These are phyloP conservation scores for Bagarius yarrelli DNA, from an alignment of 2,113 vertebrate species.

Conservation along the genomic window DNA sequence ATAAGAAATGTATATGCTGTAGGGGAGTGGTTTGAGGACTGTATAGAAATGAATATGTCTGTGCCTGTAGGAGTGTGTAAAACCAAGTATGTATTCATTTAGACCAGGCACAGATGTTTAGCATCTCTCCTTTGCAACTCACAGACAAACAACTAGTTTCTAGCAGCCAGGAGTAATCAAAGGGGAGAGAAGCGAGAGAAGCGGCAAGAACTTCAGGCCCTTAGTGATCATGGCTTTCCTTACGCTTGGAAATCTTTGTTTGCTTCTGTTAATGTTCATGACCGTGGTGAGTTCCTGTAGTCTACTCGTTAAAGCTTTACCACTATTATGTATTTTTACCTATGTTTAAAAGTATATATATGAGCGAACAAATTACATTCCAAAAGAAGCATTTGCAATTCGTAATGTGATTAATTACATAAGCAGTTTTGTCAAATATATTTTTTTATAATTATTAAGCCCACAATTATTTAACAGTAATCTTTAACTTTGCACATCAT, in stretches of 20 bases:
- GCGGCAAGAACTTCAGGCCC: not conserved
- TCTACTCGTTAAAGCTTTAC: not conserved
- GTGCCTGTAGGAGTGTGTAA: constrained; percentile 13
- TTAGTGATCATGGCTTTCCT: constrained; percentile 31
- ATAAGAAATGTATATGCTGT: not conserved
- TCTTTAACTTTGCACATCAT: not conserved
- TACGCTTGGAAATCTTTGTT: constrained; percentile 18
- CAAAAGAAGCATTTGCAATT: not conserved
- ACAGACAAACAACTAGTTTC: not conserved
- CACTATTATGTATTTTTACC: not conserved
- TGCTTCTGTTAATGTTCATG: constrained; percentile 38
- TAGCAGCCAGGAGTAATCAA: not conserved
- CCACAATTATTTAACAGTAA: not conserved
- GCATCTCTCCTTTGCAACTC: constrained; percentile 19
- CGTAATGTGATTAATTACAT: no score
- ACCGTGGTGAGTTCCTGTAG: constrained; percentile 35
- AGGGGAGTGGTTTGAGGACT: constrained; percentile 7
- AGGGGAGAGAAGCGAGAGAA: not conserved
- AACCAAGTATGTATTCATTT: not conserved
- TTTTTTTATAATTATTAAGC: not conserved
- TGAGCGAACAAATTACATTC: not conserved
- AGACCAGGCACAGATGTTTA: constrained; percentile 4
- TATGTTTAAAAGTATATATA: not conserved
- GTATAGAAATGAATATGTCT: constrained; percentile 18
- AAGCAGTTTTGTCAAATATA: not conserved